Conservation (phyloP, 1,140 invertebrate genomes). For the Nymphalis io region DNA sequence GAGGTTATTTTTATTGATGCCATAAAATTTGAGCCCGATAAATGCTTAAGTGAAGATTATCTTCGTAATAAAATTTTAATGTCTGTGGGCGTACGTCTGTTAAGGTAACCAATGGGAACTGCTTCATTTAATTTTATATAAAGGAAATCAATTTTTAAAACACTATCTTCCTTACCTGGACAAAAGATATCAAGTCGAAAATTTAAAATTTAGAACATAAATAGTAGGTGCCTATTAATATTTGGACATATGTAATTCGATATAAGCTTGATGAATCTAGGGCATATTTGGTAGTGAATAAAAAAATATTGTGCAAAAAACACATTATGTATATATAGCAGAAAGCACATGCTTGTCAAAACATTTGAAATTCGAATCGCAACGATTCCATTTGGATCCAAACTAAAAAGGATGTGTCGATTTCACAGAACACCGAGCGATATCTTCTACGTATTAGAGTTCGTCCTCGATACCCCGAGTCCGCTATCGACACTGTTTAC, state of each 20-base stretch:
- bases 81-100: conserved; percentile 13
- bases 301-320: no score
- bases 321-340: no score
- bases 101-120: not conserved
- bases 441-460: conserved; percentile 1
- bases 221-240: no score
- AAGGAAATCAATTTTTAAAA: not conserved
- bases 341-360: not conserved
- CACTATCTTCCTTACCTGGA: no score
- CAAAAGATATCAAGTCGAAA: no score
- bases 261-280: no score
- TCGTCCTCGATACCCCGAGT: not conserved
- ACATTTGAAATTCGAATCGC: not conserved
- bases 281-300: no score
- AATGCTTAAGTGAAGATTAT: conserved; percentile 44
- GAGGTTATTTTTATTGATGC: conserved; percentile 37
- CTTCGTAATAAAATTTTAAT: conserved; percentile 43
- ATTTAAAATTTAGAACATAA: no score
- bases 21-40: conserved; percentile 43
- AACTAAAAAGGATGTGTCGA: conserved; percentile 1
- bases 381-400: not conserved
- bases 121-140: not conserved
- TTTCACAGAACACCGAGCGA: not conserved
- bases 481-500: conserved; percentile 42
- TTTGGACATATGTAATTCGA: no score